Percentiles rank a stretch among this genome's conserved stretches.
Conservation (phyloP, 1,140 invertebrate species). For the Eriosoma lanigerum region DNA sequence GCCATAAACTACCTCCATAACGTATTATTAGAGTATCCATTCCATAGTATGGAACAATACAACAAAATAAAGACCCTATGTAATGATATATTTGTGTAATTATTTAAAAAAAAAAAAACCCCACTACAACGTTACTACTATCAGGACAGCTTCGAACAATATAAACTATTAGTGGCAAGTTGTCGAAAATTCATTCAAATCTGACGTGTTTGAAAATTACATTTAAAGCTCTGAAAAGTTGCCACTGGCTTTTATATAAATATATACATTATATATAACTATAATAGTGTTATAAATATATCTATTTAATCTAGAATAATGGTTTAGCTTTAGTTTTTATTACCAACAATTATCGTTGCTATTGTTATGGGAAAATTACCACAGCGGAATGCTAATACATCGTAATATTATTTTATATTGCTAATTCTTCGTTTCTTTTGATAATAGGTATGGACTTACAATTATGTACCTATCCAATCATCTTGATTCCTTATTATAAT, state of each 20-base stretch:
- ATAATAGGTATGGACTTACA: too few species aligned
- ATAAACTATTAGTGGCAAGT: neutral
- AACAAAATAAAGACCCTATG: too few species aligned
- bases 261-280: too few species aligned
- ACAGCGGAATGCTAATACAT: neutral
- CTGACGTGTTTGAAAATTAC: neutral
- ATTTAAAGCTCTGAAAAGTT: neutral
- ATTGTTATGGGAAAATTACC: neutral
- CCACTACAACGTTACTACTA: neutral
- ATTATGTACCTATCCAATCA: too few species aligned
- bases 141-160: neutral
- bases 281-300: neutral
- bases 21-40: too few species aligned
- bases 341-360: neutral
- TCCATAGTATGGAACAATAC: neutral
- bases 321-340: too few species aligned
- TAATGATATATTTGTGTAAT: too few species aligned
- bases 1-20: neutral
- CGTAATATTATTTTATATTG: too few species aligned
- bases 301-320: constrained; percentile 2
- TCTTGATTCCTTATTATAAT: too few species aligned
- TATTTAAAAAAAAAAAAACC: too few species aligned
- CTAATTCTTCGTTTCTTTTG: too few species aligned
- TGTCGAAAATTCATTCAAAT: neutral
- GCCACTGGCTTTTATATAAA: neutral